Evolutionary conservation across 2,113 vertebrate species (phyloP), one percentile per base, ranked within the genome.

Genomic region (Bos indicus): DNA sequence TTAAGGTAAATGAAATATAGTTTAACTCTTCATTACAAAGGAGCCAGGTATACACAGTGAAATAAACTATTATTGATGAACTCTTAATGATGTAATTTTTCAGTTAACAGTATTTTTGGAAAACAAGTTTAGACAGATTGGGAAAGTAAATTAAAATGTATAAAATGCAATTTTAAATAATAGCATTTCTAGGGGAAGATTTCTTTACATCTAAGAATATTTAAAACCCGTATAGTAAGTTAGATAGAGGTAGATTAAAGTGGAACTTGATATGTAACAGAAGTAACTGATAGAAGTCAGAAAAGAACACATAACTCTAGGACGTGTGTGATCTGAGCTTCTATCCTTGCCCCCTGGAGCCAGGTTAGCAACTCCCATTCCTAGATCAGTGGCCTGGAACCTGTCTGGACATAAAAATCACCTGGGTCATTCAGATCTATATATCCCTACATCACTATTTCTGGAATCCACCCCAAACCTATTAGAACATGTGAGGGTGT

Each of bases 41-140:
- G 28, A 96, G 19, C 21, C 40, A 94, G 77, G 86, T 94, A 54
- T 91, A 10, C 80, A 88, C 56, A 36, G 46, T 59, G 77, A 90
- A 93, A 96, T 81, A 92, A 92, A 92, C 19, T 57, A 77, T 74
- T 96, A 77, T 89, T 96, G 82, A 94, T 95, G 40, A 91, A 86
- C 12, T 83, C 33, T 95, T 91, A 88, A 74, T 96, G 88, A 85
- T 64, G 33, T 85, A 89, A 88, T 87, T 90, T 87, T 89, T 85
- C n/a, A 46, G 52, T 64, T 94, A 87, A 95, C 98, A 97, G 19
- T 92, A 94, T 94, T 88, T 48, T 97, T 71, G 48, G 74, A 88
- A 96, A 98, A 97, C 8, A 94, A 84, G 26, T n/a, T 71, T 83
- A 96, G 54, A 74, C 0, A 96, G 98, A 97, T 64, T 25, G 88